Conservation (phyloP, 2,888 invertebrate species). For the Drosophila phalerata region DNA sequence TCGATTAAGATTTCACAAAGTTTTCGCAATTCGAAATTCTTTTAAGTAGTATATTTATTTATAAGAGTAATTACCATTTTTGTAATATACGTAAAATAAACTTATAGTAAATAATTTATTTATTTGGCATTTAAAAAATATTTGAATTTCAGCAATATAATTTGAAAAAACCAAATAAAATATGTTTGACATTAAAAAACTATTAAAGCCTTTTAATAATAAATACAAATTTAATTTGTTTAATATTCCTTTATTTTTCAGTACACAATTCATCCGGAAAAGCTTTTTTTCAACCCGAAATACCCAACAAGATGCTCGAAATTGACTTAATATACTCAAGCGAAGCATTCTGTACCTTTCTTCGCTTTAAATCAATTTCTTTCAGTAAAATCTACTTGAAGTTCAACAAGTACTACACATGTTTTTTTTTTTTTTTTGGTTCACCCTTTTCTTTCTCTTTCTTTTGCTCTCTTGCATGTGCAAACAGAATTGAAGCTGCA, state of each 20-base stretch:
- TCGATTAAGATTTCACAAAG: too few species aligned
- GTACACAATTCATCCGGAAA: neutral
- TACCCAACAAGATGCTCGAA: neutral
- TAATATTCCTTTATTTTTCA: neutral
- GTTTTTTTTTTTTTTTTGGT: constrained; percentile 1
- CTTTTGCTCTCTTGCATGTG: neutral
- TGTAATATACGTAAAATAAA: too few species aligned
- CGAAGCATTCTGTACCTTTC: neutral
- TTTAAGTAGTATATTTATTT: too few species aligned
- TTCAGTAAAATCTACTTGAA: constrained; percentile 14
- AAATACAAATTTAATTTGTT: neutral
- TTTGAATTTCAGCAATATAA: too few species aligned
- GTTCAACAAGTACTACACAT: constrained; percentile 33
- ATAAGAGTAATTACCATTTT: too few species aligned
- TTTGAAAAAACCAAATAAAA: too few species aligned
- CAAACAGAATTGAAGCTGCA: neutral
- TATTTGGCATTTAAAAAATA: too few species aligned
- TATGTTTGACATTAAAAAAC: too few species aligned
- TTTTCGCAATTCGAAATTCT: too few species aligned
- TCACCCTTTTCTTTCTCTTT: constrained; percentile 18
- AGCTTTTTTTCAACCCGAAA: neutral
- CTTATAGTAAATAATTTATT: too few species aligned
- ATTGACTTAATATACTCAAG: neutral
- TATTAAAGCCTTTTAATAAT: too few species aligned
- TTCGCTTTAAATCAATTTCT: constrained; percentile 14